A percentile compares a stretch with the other conserved stretches of the same genome.
Conservation (phyloP, 2,113 vertebrate genomes). For the Grallaria varia region DNA sequence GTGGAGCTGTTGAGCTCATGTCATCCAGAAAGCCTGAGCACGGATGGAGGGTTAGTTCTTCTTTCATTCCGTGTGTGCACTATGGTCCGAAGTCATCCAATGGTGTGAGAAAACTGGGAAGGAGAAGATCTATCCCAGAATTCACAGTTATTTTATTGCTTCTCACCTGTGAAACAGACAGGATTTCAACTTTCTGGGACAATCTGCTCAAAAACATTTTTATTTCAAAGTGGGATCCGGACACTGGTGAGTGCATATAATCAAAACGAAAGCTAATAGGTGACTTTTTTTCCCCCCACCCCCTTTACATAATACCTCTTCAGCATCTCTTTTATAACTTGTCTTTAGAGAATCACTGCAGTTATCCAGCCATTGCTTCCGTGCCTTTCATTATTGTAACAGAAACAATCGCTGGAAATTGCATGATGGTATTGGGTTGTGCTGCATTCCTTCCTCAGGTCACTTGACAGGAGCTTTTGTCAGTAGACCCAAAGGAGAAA, state of each 20-base stretch:
- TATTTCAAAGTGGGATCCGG: background rate
- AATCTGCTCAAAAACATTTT: background rate
- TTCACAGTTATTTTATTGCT: background rate
- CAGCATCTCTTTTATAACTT: constrained; percentile 34
- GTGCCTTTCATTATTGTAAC: constrained; percentile 36
- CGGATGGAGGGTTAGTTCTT: background rate
- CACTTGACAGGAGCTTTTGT: constrained; percentile 28
- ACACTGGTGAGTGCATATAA: background rate
- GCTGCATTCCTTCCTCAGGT: constrained; percentile 57
- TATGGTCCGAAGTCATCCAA: background rate
- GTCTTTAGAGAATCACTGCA: constrained; percentile 7
- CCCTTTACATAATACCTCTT: background rate
- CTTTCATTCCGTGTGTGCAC: fast-evolving
- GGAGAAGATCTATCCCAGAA: background rate
- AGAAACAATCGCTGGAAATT: constrained; percentile 67
- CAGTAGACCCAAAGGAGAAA: constrained; percentile 38
- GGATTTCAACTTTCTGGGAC: background rate
- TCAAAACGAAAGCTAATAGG: constrained; percentile 8
- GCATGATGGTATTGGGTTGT: constrained; percentile 40
- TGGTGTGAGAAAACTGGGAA: background rate
- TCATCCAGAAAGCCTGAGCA: background rate
- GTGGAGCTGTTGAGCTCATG: background rate
- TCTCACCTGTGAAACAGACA: background rate
- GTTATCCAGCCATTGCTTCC: background rate
- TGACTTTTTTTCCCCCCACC: background rate